phyloP scores from a whole-genome alignment of 2,888 invertebrate species.

The Agriopis aurantiaria region DNA sequence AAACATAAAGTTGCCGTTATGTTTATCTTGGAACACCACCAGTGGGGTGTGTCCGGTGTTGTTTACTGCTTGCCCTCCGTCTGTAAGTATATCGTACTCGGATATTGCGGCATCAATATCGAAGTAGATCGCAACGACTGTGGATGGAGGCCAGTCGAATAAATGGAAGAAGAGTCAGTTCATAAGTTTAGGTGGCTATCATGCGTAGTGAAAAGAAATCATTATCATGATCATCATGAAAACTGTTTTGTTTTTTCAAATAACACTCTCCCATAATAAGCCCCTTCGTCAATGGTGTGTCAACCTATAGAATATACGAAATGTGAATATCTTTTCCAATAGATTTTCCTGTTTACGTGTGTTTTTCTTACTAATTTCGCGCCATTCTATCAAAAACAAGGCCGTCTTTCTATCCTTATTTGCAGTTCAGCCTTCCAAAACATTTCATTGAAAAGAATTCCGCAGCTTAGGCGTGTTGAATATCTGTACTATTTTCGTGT shows the following conservation, averaged over 20 bases:
- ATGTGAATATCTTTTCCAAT: constrained; percentile 8
- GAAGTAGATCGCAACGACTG: constrained; percentile 20
- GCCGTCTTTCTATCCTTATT: constrained; percentile 6
- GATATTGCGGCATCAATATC: constrained; percentile 31
- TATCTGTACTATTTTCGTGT: constrained; percentile 23
- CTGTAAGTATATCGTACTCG: constrained; percentile 13
- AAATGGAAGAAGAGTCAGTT: constrained; percentile 13
- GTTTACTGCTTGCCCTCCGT: constrained; percentile 19
- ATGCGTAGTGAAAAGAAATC: no score
- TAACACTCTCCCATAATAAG: neutral
- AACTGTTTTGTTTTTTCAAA: neutral
- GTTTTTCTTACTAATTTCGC: constrained; percentile 1
- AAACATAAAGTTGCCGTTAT: constrained; percentile 21
- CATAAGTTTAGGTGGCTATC: neutral
- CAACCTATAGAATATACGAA: neutral
- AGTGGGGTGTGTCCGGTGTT: constrained; percentile 23
- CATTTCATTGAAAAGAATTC: constrained; percentile 26
- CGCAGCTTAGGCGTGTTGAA: constrained; percentile 18
- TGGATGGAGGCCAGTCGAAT: constrained; percentile 9
- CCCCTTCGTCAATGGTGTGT: neutral
- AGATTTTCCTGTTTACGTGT: constrained; percentile 11
- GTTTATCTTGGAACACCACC: constrained; percentile 24
- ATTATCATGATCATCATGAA: neutral
- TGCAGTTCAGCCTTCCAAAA: constrained; percentile 14
- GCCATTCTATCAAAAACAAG: constrained; percentile 10